Evolutionary conservation across 1,140 invertebrate species (phyloP), one percentile per base, ranked within the genome.

Genomic region (Drosophila nasuta): DNA sequence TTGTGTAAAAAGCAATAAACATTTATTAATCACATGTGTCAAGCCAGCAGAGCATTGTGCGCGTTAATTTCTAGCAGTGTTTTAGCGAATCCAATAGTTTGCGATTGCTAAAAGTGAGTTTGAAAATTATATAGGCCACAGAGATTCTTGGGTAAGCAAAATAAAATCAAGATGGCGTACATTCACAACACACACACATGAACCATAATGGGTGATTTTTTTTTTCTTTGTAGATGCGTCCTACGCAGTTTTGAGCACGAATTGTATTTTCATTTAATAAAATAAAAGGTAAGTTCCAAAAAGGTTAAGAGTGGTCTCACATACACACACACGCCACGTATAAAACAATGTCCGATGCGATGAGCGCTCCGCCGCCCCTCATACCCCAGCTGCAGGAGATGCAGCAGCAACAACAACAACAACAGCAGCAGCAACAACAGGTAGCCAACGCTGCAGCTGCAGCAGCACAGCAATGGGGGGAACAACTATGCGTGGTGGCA

Each of bases 311-410:
- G 72, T 75, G 66, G 20, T 25, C 58, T 48, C 49, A 67, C 51
- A 60, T 38, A 67, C 52, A 69, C 20, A 46, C 63, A 57, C 33
- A 52, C 43, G 20, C 13, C 54, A 35, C 20, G 41, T n/a, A 35
- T 49, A 20, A 45, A 64, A 35, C 43, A 33, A 91, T 92, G 91
- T 92, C 91, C 25, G 91, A 92, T 51, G 79, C 91, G 38, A 82
- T 92, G 82, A 82, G 83, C 63, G 91, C 86, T 4, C 91, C 82
- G 45, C 76, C 83, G 73, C 85, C 83, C 38, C 57, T 92, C 28
- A 91, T 92, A 77, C 91, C 91, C 6, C 91, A 92, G 74, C 79
- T 92, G 57, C 82, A 92, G 70, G 91, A 92, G 63, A 92, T 92
- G 91, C 91, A 92, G 57, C 90, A 91, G 54, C 82, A 83, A 28